Conservation (phyloP, 2,888 invertebrate species). For the Epirrhoe alternata region DNA sequence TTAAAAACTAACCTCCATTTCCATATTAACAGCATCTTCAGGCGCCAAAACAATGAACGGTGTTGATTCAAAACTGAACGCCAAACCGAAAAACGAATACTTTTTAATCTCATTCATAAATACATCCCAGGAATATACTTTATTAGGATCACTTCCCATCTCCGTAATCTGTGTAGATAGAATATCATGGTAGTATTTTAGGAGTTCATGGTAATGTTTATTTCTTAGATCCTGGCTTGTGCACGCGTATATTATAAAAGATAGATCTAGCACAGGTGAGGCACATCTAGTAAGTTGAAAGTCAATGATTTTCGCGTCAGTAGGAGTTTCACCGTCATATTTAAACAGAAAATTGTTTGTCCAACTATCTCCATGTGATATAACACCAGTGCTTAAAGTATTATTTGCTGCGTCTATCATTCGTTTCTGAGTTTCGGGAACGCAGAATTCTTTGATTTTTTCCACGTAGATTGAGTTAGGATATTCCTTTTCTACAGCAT, state of each 20-base stretch:
- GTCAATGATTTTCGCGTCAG: constrained; percentile 87
- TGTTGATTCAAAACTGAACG: constrained; percentile 86
- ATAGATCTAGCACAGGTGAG: constrained; percentile 84
- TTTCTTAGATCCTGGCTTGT: constrained; percentile 84
- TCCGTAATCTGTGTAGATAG: constrained; percentile 81
- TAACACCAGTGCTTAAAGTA: constrained; percentile 75
- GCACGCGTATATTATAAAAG: constrained; percentile 85
- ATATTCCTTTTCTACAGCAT: constrained; percentile 87
- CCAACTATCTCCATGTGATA: constrained; percentile 91
- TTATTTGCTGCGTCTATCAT: constrained; percentile 71
- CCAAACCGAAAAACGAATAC: constrained; percentile 84
- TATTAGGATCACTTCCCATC: constrained; percentile 85
- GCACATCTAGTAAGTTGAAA: constrained; percentile 87
- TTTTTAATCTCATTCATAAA: constrained; percentile 84
- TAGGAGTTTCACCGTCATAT: constrained; percentile 55
- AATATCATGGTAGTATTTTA: constrained; percentile 86
- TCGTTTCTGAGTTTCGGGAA: constrained; percentile 80
- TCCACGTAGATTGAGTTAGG: constrained; percentile 85
- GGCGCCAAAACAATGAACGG: constrained; percentile 84
- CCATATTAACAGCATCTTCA: constrained; percentile 85
- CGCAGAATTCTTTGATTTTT: constrained; percentile 81
- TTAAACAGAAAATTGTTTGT: constrained; percentile 89
- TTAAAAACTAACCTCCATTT: constrained; percentile 25
- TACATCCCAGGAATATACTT: constrained; percentile 80
- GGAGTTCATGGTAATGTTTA: constrained; percentile 84